Percentiles rank a stretch among this genome's conserved stretches.
Conservation (phyloP, 2,113 vertebrate genomes). For the Poicephalus meyeri region DNA sequence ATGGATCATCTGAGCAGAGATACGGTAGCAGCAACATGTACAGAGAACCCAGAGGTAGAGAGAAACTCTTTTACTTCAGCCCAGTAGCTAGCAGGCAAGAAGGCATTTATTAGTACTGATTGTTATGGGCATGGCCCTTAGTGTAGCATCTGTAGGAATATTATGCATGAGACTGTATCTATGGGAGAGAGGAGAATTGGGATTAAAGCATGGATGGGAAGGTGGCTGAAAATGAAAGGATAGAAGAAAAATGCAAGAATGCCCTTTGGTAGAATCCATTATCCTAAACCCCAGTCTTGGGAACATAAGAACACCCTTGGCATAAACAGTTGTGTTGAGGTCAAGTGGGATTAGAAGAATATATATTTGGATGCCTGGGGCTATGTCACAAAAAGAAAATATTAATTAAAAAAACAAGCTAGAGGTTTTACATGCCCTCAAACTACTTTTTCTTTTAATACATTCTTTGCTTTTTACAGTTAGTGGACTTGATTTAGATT, state of each 20-base stretch:
- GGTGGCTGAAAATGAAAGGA: slow-evolving; percentile 34
- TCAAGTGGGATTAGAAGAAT: slow-evolving; percentile 71
- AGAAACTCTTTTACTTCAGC: not conserved
- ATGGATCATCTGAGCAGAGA: not conserved
- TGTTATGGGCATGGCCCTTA: not conserved
- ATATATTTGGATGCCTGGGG: slow-evolving; percentile 57
- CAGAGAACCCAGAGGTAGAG: not conserved
- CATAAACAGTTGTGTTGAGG: slow-evolving; percentile 69
- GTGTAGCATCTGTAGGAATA: slow-evolving; percentile 15
- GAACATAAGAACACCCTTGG: slow-evolving; percentile 65
- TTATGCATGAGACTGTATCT: slow-evolving; percentile 12
- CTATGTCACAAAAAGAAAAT: slow-evolving; percentile 58
- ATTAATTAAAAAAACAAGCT: slow-evolving; percentile 71
- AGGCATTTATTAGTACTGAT: not conserved
- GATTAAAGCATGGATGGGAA: slow-evolving; percentile 34
- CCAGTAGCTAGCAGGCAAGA: not conserved
- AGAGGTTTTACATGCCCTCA: slow-evolving; percentile 57
- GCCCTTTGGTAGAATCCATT: slow-evolving; percentile 68
- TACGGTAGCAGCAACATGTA: not conserved
- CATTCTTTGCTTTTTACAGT: slow-evolving; percentile 38
- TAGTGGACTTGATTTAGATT: slow-evolving; percentile 41
- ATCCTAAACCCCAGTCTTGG: slow-evolving; percentile 59
- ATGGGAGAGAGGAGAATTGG: not conserved
- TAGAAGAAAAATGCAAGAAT: slow-evolving; percentile 51
- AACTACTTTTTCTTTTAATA: slow-evolving; percentile 51